Base-by-base conservation (phyloP, 2,113 vertebrate genomes). In the Argyrosomus japonicus region DNA sequence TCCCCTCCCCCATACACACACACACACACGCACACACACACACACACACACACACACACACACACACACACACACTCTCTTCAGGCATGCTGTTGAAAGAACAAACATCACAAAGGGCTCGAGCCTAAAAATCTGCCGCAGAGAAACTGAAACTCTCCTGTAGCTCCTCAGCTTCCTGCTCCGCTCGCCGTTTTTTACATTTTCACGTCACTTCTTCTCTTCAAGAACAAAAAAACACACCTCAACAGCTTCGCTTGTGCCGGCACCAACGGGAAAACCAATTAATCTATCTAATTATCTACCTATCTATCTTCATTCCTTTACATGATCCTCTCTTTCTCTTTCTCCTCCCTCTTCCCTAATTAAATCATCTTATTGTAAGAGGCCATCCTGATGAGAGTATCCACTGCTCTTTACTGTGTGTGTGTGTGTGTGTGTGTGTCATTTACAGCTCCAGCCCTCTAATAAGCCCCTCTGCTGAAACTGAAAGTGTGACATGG, bases 41-140 rank as follows among this genome's bases (percentile, higher is more conserved):
- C 36, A 58, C 57, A 61, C 56, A 65, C 61, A n/a, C 48, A 47
- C 40, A 60, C 58, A 62, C 56, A 65, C 61, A 23, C 50, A 60
- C 65, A 43, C 40, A 47, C 51, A 60, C 64, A 17, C 58, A 61
- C 65, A 43, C 77, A 43, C 21, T 29, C 61, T 21, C 29, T 81
- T 77, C 29, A 86, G 60, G 74, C 79, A 75, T 77, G 75, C 80
- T 82, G 69, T 63, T 75, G 65, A 71, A 82, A 81, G 72, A 75
- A 87, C 61, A 89, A 83, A 87, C 82, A 87, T 81, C 84, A 90
- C 74, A 92, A 82, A 85, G 71, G 57, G 29, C 64, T 81, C 1
- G 4, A 82, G 45, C 53, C 78, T 40, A 14, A 87, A 40, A 81
- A 87, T 81, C 50, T 79, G 76, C 78, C 3, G 82, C 89, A 83